Conservation (phyloP, 1,140 invertebrate species). For the Dreissena rostriformis region DNA sequence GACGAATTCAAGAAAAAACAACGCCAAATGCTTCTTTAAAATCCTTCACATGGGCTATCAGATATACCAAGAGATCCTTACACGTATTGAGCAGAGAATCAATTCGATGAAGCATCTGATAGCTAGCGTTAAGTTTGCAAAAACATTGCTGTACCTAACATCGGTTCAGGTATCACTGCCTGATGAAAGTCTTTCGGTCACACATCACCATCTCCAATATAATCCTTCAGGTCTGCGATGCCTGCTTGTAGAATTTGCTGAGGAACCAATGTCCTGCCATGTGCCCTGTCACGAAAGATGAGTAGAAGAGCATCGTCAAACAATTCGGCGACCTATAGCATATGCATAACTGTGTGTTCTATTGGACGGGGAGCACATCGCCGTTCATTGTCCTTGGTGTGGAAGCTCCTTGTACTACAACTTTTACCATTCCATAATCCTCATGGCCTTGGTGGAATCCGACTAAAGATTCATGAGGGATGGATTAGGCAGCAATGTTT, state of each 20-base stretch:
- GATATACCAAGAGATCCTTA: conserved; percentile 6
- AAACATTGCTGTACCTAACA: no score
- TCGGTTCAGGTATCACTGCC: background rate
- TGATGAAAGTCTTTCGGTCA: background rate
- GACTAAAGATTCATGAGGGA: no score
- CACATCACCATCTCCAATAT: background rate
- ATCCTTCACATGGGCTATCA: conserved; percentile 6
- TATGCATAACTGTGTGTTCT: background rate
- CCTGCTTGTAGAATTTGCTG: background rate
- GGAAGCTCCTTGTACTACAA: no score
- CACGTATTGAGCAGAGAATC: no score
- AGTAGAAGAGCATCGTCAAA: no score
- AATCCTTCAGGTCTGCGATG: background rate
- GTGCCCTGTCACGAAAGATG: background rate
- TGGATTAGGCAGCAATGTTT: background rate
- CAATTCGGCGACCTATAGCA: background rate
- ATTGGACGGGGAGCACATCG: background rate
- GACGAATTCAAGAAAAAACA: background rate
- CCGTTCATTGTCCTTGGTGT: background rate
- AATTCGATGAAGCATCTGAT: no score
- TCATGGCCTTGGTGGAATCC: no score
- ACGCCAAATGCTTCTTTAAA: background rate
- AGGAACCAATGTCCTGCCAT: background rate
- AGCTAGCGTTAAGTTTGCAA: background rate
- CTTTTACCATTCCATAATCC: no score